These are phyloP conservation scores for Hydraecia micacea DNA, from an alignment of 2,888 invertebrate genomes.

Conservation along the genomic window DNA sequence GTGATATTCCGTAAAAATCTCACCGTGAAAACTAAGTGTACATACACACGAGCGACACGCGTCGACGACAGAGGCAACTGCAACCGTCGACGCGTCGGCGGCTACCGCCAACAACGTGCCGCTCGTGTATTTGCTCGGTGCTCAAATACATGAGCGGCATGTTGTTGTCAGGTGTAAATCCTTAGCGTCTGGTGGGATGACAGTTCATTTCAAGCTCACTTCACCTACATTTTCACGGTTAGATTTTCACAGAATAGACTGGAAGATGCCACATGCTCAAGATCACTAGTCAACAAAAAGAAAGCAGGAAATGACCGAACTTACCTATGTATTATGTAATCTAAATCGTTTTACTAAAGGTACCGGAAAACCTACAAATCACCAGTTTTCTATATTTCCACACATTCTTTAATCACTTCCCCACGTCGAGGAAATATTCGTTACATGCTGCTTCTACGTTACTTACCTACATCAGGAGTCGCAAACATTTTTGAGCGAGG, in stretches of 20 bases:
- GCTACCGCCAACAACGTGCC: no score
- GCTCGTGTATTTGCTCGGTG: no score
- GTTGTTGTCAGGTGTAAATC: no score
- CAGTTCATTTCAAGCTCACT: no score
- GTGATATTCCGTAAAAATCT: neutral
- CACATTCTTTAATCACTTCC: neutral
- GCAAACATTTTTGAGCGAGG: neutral
- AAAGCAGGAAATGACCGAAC: constrained; percentile 24
- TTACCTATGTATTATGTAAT: neutral
- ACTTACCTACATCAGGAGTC: neutral
- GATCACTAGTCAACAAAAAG: neutral
- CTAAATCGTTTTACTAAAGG: neutral
- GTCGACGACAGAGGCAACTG: neutral
- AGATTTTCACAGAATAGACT: no score
- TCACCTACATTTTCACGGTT: no score
- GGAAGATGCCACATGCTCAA: neutral
- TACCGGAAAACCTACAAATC: neutral
- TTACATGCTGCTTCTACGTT: no score
- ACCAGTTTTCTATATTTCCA: constrained; percentile 4
- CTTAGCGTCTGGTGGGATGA: no score
- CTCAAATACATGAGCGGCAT: no score
- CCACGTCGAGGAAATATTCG: neutral
- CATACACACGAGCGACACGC: neutral
- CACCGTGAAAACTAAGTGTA: neutral
- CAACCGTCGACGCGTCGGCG: no score